These are phyloP conservation scores for Latheticus oryzae DNA, from an alignment of 2,888 invertebrate genomes.

Conservation along the genomic window DNA sequence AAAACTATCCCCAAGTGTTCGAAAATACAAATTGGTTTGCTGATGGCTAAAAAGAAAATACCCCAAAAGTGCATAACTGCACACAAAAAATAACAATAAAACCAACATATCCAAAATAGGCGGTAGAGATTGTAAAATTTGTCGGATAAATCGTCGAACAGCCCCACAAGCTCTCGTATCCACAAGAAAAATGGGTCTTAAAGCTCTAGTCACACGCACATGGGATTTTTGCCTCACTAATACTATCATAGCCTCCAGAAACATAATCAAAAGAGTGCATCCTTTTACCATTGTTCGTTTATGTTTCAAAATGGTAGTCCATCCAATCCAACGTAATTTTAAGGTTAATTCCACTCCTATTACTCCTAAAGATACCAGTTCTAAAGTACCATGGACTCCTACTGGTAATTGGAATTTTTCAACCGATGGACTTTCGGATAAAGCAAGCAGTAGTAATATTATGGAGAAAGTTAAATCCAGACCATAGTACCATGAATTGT, in stretches of 20 bases:
- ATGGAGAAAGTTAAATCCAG: slow-evolving; percentile 83
- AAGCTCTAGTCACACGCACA: slow-evolving; percentile 86
- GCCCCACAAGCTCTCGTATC: slow-evolving; percentile 88
- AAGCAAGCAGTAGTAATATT: slow-evolving; percentile 78
- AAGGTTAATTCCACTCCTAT: slow-evolving; percentile 83
- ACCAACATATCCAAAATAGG: slow-evolving; percentile 91
- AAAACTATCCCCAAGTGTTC: slow-evolving; percentile 83
- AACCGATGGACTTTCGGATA: slow-evolving; percentile 85
- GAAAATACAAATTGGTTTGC: slow-evolving; percentile 80
- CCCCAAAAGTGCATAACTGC: slow-evolving; percentile 84
- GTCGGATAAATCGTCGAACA: slow-evolving; percentile 79
- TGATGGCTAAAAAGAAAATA: slow-evolving; percentile 84
- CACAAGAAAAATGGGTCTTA: slow-evolving; percentile 89
- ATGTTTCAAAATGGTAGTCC: slow-evolving; percentile 84
- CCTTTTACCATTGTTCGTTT: slow-evolving; percentile 89
- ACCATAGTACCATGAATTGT: slow-evolving; percentile 88
- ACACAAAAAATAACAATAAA: slow-evolving; percentile 85
- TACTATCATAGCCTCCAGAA: slow-evolving; percentile 83
- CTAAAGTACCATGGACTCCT: slow-evolving; percentile 84
- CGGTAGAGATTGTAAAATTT: slow-evolving; percentile 86
- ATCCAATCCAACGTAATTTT: slow-evolving; percentile 88
- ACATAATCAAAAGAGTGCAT: slow-evolving; percentile 81
- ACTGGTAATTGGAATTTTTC: slow-evolving; percentile 80
- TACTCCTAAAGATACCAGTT: slow-evolving; percentile 79
- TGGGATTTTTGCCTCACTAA: slow-evolving; percentile 85